Evolutionary conservation across 2,113 vertebrate genomes (phyloP).

Genomic region (Syrmaticus mikado): DNA sequence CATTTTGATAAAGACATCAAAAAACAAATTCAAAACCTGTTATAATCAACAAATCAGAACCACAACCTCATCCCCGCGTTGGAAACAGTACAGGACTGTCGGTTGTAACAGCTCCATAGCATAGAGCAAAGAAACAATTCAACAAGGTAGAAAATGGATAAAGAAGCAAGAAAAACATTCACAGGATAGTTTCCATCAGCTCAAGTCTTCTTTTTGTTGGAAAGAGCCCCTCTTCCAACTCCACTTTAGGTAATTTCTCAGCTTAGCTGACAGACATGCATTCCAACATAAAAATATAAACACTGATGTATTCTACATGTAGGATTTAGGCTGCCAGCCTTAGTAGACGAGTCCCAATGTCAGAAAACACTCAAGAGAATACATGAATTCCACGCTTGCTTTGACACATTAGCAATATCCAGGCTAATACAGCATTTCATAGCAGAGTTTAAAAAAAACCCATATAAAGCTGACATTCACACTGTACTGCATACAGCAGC

Average conservation of each 20-base stretch:
- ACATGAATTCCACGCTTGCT: not conserved
- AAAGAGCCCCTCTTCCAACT: not conserved
- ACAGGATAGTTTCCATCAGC: not conserved
- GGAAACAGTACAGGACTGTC: not conserved
- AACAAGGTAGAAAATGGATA: not conserved
- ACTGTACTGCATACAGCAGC: not conserved
- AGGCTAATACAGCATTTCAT: not conserved
- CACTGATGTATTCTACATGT: not conserved
- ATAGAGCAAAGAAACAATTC: not conserved
- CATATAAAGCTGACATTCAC: not conserved
- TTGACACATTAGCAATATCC: not conserved
- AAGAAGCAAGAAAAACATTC: not conserved
- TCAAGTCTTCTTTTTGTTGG: not conserved
- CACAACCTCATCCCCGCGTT: not conserved
- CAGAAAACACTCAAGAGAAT: not conserved
- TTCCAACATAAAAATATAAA: conserved; percentile 39
- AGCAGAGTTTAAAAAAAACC: not conserved
- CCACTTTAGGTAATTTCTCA: conserved; percentile 1
- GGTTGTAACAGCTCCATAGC: not conserved
- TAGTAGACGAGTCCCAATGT: conserved; percentile 43
- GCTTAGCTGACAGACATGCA: not conserved
- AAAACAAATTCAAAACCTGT: not conserved
- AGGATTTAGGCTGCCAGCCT: conserved; percentile 40
- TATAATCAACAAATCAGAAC: not conserved
- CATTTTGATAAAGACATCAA: not conserved